These are phyloP conservation scores for Nomada hirtipes DNA, from an alignment of 2,888 invertebrate species.

Conservation along the genomic window DNA sequence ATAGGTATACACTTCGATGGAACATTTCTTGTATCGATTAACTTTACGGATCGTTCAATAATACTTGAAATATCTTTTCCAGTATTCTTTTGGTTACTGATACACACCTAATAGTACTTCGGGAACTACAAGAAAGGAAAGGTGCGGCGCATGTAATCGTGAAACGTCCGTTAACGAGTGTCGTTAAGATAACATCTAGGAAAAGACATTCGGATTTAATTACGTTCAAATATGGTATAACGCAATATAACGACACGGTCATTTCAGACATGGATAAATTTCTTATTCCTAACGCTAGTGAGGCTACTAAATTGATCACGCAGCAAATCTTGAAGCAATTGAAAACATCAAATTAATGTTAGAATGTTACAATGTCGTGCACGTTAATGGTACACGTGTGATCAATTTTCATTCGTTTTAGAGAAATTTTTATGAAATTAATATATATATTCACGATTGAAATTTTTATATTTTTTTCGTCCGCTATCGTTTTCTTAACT, in stretches of 20 bases:
- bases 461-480: constrained; percentile 41
- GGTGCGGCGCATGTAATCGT: constrained; percentile 95
- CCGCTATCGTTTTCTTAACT: constrained; percentile 20
- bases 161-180: constrained; percentile 94
- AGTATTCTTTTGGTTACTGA: constrained; percentile 95
- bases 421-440: constrained; percentile 14
- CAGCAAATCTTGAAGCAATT: constrained; percentile 92
- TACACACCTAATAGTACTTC: constrained; percentile 93
- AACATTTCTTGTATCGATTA: constrained; percentile 1
- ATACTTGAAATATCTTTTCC: constrained; percentile 68
- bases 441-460: not conserved
- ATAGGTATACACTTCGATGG: constrained; percentile 84
- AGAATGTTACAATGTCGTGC: constrained; percentile 7
- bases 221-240: constrained; percentile 97
- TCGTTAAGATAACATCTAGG: constrained; percentile 98
- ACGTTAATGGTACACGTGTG: constrained; percentile 31
- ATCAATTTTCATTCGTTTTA: constrained; percentile 34
- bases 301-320: constrained; percentile 95
- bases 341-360: constrained; percentile 80
- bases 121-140: constrained; percentile 91
- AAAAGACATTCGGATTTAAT: constrained; percentile 97
- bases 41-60: not conserved
- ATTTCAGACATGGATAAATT: constrained; percentile 97
- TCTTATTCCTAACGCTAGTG: constrained; percentile 95
- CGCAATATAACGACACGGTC: constrained; percentile 90